Conservation (phyloP, 2,888 invertebrate genomes). For the Saturnia pavonia region DNA sequence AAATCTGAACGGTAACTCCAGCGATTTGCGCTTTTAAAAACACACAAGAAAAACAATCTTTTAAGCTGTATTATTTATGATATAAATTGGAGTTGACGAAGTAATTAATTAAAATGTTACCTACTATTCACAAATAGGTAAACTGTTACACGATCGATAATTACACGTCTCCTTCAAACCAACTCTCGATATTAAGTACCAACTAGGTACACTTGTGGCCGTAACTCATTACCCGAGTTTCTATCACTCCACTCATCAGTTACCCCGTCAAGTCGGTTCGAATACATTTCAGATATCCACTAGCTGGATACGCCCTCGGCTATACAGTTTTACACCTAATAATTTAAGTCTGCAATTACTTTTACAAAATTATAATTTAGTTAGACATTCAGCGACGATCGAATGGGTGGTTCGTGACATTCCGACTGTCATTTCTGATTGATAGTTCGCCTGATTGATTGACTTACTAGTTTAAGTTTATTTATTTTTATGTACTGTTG, state of each 20-base stretch:
- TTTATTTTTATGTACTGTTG: not conserved
- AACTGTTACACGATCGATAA: slow-evolving; percentile 18
- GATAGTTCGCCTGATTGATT: slow-evolving; percentile 33
- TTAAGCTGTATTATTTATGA: too few species aligned
- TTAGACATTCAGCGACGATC: slow-evolving; percentile 25
- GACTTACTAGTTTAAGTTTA: slow-evolving; percentile 21
- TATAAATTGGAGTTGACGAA: not conserved
- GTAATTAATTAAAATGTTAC: not conserved
- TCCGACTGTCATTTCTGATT: slow-evolving; percentile 30
- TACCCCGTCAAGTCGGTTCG: slow-evolving; percentile 55
- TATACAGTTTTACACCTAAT: slow-evolving; percentile 71
- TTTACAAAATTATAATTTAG: slow-evolving; percentile 37
- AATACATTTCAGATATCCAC: slow-evolving; percentile 60
- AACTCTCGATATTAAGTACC: slow-evolving; percentile 35
- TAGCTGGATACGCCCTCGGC: slow-evolving; percentile 46
- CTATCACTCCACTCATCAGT: slow-evolving; percentile 66
- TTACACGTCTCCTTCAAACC: slow-evolving; percentile 14
- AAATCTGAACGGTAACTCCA: too few species aligned
- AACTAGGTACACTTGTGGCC: slow-evolving; percentile 45
- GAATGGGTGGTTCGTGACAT: slow-evolving; percentile 25
- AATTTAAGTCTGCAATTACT: slow-evolving; percentile 73
- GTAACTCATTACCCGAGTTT: slow-evolving; percentile 51
- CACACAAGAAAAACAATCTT: too few species aligned
- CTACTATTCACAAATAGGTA: slow-evolving; percentile 15
- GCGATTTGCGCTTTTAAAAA: too few species aligned